Base-by-base conservation (phyloP, 2,797 vertebrate species). In the Microhierax caerulescens region DNA sequence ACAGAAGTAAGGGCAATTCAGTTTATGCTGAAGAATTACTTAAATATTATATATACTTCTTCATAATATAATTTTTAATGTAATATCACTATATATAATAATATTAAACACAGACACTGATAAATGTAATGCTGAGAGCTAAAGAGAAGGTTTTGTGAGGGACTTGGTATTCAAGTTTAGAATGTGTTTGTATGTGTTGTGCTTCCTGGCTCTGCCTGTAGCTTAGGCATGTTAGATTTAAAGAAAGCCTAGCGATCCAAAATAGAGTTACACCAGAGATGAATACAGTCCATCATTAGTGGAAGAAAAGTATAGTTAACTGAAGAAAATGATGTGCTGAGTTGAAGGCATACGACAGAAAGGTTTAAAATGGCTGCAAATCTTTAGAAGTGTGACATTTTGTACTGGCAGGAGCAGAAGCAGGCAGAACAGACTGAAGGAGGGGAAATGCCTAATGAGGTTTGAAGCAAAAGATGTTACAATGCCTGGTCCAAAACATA, bases 311-410 rank as follows among this genome's bases (percentile, higher is more conserved):
- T n/a, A 27, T 10, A 86, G 21, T 36, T 90, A 56, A 76, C 63
- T 61, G 17, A 76, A 60, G 57, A 85, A 86, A 85, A 77, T 3
- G 2, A 82, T 70, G 17, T 76, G 22, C 43, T 76, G 10, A 18
- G 34, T 51, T 84, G 78, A 76, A 79, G 51, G 18, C 13, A 13
- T 47, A 34, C 73, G 67, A 70, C 67, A 92, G 43, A 80, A 88
- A 83, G 27, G 5, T 78, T 90, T 88, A 14, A 73, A 93, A 82
- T 88, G 67, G 39, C 59, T 91, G 43, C 43, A 67, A 28, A 23
- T 82, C 56, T 85, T 78, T 59, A 43, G 14, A 91, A 91, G 12
- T 60, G 56, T 91, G 72, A 91, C 47, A 70, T 95, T 89, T 90
- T 85, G 51, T 74, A 41, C 37, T 76, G 63, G 48, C 70, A 89